phyloP scores from a whole-genome alignment of 2,888 invertebrate genomes.

The Epinotia ramella region DNA sequence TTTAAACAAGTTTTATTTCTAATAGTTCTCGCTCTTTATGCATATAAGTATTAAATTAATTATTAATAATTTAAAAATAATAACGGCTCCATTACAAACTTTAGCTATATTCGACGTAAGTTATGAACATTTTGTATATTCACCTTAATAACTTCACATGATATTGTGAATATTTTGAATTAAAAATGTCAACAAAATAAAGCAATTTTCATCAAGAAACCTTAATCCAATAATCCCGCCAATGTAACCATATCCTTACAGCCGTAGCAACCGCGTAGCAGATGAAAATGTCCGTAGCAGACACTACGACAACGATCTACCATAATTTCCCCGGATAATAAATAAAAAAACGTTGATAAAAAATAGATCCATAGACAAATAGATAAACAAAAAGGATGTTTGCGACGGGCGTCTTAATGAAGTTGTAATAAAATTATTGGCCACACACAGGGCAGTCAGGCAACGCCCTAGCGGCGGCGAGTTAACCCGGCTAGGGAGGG shows the following conservation, averaged over 20 bases:
- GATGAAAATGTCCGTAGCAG: conserved; percentile 22
- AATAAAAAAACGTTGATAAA: conserved; percentile 5
- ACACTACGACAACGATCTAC: not conserved
- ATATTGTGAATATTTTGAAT: too few relatives aligned
- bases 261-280: conserved; percentile 29
- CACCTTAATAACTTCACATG: too few relatives aligned
- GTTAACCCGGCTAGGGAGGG: conserved; percentile 74
- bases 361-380: conserved; percentile 25
- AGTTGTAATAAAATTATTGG: conserved; percentile 85
- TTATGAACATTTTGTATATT: too few relatives aligned
- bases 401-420: conserved; percentile 69
- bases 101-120: too few relatives aligned
- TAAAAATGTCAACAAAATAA: not conserved
- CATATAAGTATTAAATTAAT: too few relatives aligned
- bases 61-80: too few relatives aligned
- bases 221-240: not conserved
- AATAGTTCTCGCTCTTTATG: too few relatives aligned
- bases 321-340: not conserved
- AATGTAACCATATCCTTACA: not conserved
- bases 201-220: not conserved
- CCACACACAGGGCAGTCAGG: conserved; percentile 80
- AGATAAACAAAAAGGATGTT: conserved; percentile 42
- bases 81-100: too few relatives aligned
- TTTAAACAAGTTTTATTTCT: too few relatives aligned
- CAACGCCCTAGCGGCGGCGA: conserved; percentile 79